A percentile compares a stretch with the other conserved stretches of the same genome.
phyloP scores from a whole-genome alignment of 2,888 invertebrate species.

The Drepanosiphum platanoidis region DNA sequence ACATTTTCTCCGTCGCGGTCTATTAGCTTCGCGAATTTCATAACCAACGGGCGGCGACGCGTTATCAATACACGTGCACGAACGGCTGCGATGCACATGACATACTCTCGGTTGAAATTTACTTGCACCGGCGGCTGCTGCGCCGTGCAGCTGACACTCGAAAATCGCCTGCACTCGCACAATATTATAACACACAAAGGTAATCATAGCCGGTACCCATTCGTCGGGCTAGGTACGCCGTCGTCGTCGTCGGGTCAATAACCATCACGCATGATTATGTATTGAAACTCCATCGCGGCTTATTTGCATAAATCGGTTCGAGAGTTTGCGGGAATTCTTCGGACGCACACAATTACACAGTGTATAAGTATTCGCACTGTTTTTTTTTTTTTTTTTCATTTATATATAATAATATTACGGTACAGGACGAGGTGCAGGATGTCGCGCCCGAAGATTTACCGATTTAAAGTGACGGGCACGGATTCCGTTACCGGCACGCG shows the following conservation, averaged over 20 bases:
- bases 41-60: too few relatives aligned
- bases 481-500: not conserved
- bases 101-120: too few relatives aligned
- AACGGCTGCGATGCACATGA: too few relatives aligned
- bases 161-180: slow-evolving; percentile 25
- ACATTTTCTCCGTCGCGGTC: too few relatives aligned
- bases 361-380: too few relatives aligned
- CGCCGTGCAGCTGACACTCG: not conserved
- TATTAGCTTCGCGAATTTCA: too few relatives aligned
- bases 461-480: not conserved
- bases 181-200: too few relatives aligned
- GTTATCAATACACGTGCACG: too few relatives aligned
- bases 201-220: too few relatives aligned
- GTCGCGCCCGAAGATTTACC: not conserved
- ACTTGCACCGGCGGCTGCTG: not conserved
- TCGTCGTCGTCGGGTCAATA: slow-evolving; percentile 6
- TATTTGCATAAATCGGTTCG: slow-evolving; percentile 2
- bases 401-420: not conserved
- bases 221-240: too few relatives aligned
- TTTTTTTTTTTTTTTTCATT: too few relatives aligned
- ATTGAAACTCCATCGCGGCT: not conserved
- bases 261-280: not conserved
- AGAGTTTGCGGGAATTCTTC: not conserved
- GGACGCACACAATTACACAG: not conserved
- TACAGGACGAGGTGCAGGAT: not conserved